phyloP scores from a whole-genome alignment of 2,888 invertebrate genomes.

The Noctua comes region DNA sequence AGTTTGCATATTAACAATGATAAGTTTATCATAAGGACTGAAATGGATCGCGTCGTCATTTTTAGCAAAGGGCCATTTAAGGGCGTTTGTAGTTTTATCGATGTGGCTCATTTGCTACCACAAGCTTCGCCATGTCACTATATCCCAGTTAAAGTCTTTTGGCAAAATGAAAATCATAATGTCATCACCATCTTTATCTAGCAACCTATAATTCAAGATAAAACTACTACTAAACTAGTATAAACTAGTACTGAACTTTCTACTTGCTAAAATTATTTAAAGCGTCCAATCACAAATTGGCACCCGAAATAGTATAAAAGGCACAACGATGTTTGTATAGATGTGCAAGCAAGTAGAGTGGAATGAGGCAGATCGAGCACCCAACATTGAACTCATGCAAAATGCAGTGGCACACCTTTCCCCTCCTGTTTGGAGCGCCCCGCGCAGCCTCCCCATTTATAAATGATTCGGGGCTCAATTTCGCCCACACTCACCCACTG shows the following conservation, averaged over 20 bases:
- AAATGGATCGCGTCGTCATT: background rate
- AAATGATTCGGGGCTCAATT: slow-evolving; percentile 88
- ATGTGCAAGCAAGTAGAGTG: slow-evolving; percentile 65
- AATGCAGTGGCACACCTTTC: slow-evolving; percentile 83
- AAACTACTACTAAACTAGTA: no score
- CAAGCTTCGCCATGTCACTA: background rate
- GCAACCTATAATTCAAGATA: background rate
- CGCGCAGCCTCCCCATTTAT: slow-evolving; percentile 79
- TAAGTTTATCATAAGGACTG: background rate
- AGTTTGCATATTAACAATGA: background rate
- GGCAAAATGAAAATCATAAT: background rate
- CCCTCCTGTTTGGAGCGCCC: slow-evolving; percentile 72
- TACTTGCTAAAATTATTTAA: background rate
- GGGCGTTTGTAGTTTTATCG: background rate
- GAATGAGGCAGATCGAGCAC: slow-evolving; percentile 74
- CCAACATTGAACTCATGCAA: slow-evolving; percentile 84
- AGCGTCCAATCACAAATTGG: slow-evolving; percentile 11
- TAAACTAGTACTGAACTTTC: background rate
- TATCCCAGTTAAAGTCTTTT: background rate
- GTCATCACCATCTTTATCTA: background rate
- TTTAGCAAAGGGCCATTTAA: background rate
- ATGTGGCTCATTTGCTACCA: background rate
- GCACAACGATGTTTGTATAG: slow-evolving; percentile 53
- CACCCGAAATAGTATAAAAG: slow-evolving; percentile 51
- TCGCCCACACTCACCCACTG: slow-evolving; percentile 76